Percentiles rank a stretch among this genome's conserved stretches.
Conservation (phyloP, 2,888 invertebrate species). For the Harmothoe impar region DNA sequence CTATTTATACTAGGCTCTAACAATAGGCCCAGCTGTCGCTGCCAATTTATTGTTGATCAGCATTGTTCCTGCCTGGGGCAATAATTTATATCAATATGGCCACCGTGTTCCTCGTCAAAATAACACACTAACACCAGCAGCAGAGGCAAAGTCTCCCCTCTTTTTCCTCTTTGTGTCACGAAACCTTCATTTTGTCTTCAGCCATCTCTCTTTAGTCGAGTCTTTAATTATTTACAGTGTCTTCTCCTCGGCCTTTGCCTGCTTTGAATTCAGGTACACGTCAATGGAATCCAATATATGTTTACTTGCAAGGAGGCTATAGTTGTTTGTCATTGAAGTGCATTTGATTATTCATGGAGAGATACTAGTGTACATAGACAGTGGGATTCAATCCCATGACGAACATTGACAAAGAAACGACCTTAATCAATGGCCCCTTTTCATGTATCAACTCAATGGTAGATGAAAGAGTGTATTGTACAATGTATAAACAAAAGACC, state of each 20-base stretch:
- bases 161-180: constrained; percentile 18
- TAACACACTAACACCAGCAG: constrained; percentile 2
- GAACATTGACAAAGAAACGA: neutral
- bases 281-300: neutral
- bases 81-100: constrained; percentile 61
- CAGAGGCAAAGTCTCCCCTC: neutral
- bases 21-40: constrained; percentile 54
- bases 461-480: constrained; percentile 1
- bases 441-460: neutral
- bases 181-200: neutral
- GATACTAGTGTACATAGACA: neutral
- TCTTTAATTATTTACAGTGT: constrained; percentile 6
- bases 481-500: neutral
- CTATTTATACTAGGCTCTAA: constrained; percentile 35
- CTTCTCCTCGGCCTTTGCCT: neutral
- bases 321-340: constrained; percentile 26
- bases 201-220: neutral
- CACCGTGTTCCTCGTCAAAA: constrained; percentile 33
- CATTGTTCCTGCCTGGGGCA: constrained; percentile 36
- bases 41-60: constrained; percentile 40
- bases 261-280: neutral
- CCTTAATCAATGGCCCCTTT: no score
- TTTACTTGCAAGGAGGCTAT: neutral
- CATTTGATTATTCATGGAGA: neutral
- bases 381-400: neutral